These are phyloP conservation scores for Hemicrepidius hirtus DNA, from an alignment of 2,888 invertebrate species.

Conservation along the genomic window DNA sequence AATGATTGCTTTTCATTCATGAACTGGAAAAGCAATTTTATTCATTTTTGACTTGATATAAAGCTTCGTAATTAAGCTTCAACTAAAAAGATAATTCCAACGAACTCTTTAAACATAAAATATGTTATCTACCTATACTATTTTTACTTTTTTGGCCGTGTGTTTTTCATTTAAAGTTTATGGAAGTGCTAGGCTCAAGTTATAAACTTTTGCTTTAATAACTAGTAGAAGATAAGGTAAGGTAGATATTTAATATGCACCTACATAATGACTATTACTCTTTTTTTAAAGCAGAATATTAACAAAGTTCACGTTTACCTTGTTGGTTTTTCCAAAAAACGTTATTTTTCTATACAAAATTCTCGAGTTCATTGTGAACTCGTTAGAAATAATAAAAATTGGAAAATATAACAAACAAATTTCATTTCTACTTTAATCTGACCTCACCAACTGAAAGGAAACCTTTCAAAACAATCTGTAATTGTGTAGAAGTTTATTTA, in stretches of 20 bases:
- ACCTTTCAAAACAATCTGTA: no score
- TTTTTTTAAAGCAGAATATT: conserved; percentile 15
- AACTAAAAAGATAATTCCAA: no score
- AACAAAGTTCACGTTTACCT: conserved; percentile 1
- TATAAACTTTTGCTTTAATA: conserved; percentile 14
- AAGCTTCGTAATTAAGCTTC: background rate
- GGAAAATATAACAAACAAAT: no score
- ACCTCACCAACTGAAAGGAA: no score
- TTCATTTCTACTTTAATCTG: no score
- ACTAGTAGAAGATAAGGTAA: background rate
- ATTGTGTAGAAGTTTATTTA: no score
- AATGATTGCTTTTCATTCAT: conserved; percentile 27
- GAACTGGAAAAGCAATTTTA: conserved; percentile 23
- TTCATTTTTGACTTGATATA: background rate
- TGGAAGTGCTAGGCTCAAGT: conserved; percentile 9
- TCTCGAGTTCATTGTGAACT: no score
- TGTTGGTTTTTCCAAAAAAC: background rate
- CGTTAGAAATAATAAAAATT: no score
- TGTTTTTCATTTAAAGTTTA: conserved; percentile 15
- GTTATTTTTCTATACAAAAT: no score
- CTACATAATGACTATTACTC: conserved; percentile 21
- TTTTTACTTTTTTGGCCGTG: conserved; percentile 1
- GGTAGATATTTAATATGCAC: conserved; percentile 17
- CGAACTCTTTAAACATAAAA: no score
- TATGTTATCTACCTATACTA: no score